These are phyloP conservation scores for Mamestra brassicae DNA, from an alignment of 2,888 invertebrate genomes.

Conservation along the genomic window DNA sequence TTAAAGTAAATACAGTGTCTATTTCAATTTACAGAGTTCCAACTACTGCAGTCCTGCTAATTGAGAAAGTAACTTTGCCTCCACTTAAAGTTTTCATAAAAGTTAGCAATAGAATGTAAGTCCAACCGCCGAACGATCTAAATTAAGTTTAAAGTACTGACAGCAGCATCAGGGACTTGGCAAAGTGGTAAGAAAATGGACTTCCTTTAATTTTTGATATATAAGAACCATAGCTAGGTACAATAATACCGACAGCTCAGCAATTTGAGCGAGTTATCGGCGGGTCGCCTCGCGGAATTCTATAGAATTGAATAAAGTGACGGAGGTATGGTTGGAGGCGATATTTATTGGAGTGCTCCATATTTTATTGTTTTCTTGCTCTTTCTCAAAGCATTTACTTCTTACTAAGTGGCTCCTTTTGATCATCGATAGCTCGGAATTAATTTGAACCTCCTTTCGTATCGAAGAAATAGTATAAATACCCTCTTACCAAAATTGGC, in stretches of 20 bases:
- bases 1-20: conserved; percentile 2
- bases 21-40: conserved; percentile 35
- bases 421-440: conserved; percentile 4
- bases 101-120: conserved; percentile 66
- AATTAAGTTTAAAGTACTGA: conserved; percentile 73
- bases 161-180: conserved; percentile 63
- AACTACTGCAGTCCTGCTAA: conserved; percentile 47
- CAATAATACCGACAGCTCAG: conserved; percentile 76
- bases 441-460: conserved; percentile 3
- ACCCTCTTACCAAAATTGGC: conserved; percentile 19
- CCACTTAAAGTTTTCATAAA: conserved; percentile 67
- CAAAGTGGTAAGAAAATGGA: conserved; percentile 79
- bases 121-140: conserved; percentile 70
- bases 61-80: conserved; percentile 51
- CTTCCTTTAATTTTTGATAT: conserved; percentile 76
- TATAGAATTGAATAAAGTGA: conserved; percentile 79
- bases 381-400: conserved; percentile 22
- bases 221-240: conserved; percentile 60
- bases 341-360: conserved; percentile 67
- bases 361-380: conserved; percentile 45
- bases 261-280: conserved; percentile 80
- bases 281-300: conserved; percentile 69
- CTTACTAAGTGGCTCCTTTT: conserved; percentile 19
- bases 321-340: conserved; percentile 67
- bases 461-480: background rate